These are phyloP conservation scores for Heliconius himera DNA, from an alignment of 1,140 invertebrate genomes.

Conservation along the genomic window DNA sequence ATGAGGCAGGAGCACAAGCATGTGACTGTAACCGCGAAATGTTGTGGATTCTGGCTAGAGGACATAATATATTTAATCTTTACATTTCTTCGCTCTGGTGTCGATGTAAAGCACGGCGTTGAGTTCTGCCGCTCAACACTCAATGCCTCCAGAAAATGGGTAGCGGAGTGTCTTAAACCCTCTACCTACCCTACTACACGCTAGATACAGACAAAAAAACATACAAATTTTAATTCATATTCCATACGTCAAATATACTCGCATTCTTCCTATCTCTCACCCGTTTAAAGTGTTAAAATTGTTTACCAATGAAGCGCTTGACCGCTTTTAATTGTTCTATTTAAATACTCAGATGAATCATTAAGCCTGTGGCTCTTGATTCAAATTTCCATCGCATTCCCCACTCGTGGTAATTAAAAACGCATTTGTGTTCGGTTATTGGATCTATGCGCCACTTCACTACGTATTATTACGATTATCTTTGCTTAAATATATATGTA, in stretches of 20 bases:
- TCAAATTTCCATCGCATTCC: conserved; percentile 54
- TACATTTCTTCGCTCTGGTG: too few relatives aligned
- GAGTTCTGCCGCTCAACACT: too few relatives aligned
- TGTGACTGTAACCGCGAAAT: too few relatives aligned
- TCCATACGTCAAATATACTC: neutral
- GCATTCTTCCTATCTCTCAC: neutral
- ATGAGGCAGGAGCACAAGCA: too few relatives aligned
- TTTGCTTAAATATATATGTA: conserved; percentile 30
- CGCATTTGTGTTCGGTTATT: conserved; percentile 56
- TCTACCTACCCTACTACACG: too few relatives aligned
- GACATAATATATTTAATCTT: too few relatives aligned
- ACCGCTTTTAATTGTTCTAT: conserved; percentile 65
- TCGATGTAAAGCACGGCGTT: too few relatives aligned
- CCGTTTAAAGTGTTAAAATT: conserved; percentile 51
- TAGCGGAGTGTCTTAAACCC: too few relatives aligned
- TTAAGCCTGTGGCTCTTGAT: conserved; percentile 53
- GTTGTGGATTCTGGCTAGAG: too few relatives aligned
- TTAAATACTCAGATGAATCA: conserved; percentile 54
- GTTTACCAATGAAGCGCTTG: conserved; percentile 56
- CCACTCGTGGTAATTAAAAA: conserved; percentile 59
- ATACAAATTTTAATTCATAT: neutral
- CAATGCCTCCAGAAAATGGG: too few relatives aligned
- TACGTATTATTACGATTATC: conserved; percentile 37
- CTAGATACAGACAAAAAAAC: too few relatives aligned
- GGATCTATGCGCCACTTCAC: conserved; percentile 48